Evolutionary conservation across 2,113 vertebrate genomes (phyloP).

Genomic region (Urocynchramus pylzowi): DNA sequence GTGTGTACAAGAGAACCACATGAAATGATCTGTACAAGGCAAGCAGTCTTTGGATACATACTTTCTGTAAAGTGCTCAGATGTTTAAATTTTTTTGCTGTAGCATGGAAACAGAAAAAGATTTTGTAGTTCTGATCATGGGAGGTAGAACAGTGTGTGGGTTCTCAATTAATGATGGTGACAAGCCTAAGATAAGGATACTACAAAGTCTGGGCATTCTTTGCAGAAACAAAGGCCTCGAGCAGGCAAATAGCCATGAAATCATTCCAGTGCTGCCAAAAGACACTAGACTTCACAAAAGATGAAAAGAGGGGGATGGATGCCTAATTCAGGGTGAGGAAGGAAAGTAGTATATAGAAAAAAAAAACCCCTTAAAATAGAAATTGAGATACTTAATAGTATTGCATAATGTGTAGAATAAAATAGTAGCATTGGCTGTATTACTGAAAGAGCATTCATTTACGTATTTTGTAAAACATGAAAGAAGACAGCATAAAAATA

Average conservation of each 20-base stretch:
- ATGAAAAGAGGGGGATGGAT: not conserved
- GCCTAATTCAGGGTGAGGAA: not conserved
- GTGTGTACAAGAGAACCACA: not conserved
- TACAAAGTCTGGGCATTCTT: not conserved
- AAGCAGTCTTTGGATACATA: not conserved
- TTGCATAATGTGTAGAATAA: not conserved
- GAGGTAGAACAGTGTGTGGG: not conserved
- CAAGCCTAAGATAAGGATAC: not conserved
- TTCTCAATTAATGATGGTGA: not conserved
- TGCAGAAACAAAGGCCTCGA: not conserved
- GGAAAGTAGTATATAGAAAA: not conserved
- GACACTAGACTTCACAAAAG: not conserved
- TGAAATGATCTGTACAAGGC: not conserved
- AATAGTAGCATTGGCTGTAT: not conserved
- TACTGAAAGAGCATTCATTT: not conserved
- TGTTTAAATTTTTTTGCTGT: not conserved
- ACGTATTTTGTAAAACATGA: not conserved
- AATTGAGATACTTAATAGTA: not conserved
- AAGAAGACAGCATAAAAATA: not conserved
- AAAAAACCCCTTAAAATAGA: not conserved
- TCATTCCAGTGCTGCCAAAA: slow-evolving; percentile 22
- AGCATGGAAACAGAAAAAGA: not conserved
- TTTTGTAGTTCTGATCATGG: not conserved
- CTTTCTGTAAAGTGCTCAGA: not conserved
- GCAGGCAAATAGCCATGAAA: not conserved